Percentiles rank a stretch among this genome's conserved stretches.
Conservation (phyloP, 2,888 invertebrate genomes). For the Metopia argyrocephala region DNA sequence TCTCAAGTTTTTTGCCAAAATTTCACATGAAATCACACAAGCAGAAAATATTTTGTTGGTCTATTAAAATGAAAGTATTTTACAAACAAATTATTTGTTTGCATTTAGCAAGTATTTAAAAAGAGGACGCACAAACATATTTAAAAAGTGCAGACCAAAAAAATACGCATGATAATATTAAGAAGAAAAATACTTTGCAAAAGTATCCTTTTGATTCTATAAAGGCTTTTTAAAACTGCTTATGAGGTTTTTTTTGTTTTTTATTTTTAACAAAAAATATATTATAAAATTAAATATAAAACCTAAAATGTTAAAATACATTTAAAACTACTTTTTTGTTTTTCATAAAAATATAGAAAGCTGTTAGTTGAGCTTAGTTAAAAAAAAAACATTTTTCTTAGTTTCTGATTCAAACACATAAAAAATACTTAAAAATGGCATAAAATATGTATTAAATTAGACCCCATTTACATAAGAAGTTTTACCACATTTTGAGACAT, state of each 20-base stretch:
- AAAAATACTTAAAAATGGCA: background rate
- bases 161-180: background rate
- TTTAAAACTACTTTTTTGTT: too few species aligned
- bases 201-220: background rate
- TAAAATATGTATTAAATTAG: too few species aligned
- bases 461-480: too few species aligned
- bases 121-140: background rate
- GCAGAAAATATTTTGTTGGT: conserved; percentile 47
- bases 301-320: too few species aligned
- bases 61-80: background rate
- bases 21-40: conserved; percentile 43
- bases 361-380: too few species aligned
- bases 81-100: conserved; percentile 12
- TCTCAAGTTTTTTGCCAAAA: background rate
- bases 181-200: background rate
- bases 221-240: too few species aligned
- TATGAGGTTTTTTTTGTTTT: too few species aligned
- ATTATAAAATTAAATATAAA: too few species aligned
- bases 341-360: too few species aligned
- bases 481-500: too few species aligned
- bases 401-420: background rate
- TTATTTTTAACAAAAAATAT: too few species aligned
- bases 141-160: background rate
- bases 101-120: conserved; percentile 1
- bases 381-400: too few species aligned